phyloP scores from a whole-genome alignment of 2,113 vertebrate genomes.

The Oceanodroma tethys region DNA sequence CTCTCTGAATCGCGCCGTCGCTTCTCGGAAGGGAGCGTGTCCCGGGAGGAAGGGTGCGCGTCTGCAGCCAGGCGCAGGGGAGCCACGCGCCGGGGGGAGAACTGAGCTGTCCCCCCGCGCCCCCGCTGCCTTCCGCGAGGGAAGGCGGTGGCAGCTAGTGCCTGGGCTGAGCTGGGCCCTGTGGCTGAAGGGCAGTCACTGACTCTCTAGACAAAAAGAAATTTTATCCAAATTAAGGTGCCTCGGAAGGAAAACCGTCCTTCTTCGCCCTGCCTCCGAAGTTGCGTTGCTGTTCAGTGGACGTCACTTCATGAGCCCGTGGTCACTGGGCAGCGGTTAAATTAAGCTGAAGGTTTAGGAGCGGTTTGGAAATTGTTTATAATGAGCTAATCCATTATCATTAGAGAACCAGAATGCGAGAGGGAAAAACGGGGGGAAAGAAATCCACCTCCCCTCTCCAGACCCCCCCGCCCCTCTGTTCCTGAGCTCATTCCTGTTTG shows the following conservation, averaged over 20 bases:
- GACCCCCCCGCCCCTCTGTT: rapidly evolving
- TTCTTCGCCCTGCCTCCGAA: neutral
- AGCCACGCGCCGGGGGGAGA: rapidly evolving
- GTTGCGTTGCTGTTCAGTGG: neutral
- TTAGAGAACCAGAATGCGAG: neutral
- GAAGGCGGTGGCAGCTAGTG: rapidly evolving
- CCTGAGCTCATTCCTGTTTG: rapidly evolving
- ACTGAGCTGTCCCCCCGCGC: too few species aligned
- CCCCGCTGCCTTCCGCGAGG: rapidly evolving
- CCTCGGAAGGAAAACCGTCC: neutral
- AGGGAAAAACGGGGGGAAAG: rapidly evolving
- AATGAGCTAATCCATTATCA: neutral
- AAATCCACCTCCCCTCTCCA: neutral
- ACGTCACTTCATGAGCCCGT: neutral
- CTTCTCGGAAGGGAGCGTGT: neutral
- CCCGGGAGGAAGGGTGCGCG: too few species aligned
- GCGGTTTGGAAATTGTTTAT: neutral
- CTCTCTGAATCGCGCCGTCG: rapidly evolving
- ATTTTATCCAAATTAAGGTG: neutral
- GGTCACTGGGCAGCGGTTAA: neutral
- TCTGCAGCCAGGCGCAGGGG: neutral
- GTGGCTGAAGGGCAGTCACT: rapidly evolving
- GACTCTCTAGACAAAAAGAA: neutral
- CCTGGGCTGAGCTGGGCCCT: neutral
- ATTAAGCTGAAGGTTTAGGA: neutral